Percentiles rank a stretch among this genome's conserved stretches.
These are phyloP conservation scores for Pterocles orientalis DNA, from an alignment of 2,113 vertebrate species.

Conservation along the genomic window DNA sequence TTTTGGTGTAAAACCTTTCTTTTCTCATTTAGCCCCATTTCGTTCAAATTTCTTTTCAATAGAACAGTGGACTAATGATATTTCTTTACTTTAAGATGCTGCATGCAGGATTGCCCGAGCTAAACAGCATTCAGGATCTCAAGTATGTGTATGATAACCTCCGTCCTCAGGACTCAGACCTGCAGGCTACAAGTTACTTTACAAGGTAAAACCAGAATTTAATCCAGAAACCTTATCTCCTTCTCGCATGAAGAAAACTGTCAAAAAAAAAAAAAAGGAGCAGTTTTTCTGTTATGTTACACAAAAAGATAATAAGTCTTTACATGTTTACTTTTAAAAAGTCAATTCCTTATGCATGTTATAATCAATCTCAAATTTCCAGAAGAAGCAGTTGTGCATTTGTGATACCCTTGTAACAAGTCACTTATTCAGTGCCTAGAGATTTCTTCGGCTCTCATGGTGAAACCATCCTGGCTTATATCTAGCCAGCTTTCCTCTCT, in stretches of 20 bases:
- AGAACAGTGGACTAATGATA: background rate
- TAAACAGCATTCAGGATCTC: conserved; percentile 81
- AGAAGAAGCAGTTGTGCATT: background rate
- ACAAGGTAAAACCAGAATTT: conserved; percentile 78
- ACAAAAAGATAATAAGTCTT: background rate
- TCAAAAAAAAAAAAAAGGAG: background rate
- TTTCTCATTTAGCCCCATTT: background rate
- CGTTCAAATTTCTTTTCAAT: background rate
- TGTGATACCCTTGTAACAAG: background rate
- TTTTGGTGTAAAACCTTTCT: background rate
- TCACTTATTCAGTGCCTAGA: background rate
- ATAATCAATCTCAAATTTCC: background rate
- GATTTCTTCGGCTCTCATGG: background rate
- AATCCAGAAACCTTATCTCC: background rate
- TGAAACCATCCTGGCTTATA: background rate
- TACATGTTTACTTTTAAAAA: background rate
- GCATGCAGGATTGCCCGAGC: conserved; percentile 83
- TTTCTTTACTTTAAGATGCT: conserved; percentile 79
- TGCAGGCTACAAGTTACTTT: conserved; percentile 88
- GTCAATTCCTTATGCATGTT: background rate
- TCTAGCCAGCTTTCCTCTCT: background rate
- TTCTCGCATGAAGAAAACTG: background rate
- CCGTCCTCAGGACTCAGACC: conserved; percentile 83
- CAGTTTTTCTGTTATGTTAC: background rate
- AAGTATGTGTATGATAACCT: conserved; percentile 86